phyloP scores from a whole-genome alignment of 2,888 invertebrate species.

The Drosophila percnosoma region DNA sequence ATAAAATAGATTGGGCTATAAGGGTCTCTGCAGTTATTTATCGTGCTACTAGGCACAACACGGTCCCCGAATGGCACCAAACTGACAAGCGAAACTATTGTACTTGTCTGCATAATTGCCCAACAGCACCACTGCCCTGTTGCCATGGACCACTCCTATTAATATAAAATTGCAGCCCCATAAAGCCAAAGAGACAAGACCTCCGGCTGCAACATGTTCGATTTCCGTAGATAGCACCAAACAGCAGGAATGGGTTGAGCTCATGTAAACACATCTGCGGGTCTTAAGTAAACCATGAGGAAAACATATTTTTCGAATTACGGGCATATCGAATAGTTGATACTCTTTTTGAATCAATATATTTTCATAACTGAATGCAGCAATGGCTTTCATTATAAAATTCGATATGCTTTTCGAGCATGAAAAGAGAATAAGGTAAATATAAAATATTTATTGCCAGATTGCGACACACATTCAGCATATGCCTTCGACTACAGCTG shows the following conservation, averaged over 20 bases:
- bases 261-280: conserved; percentile 31
- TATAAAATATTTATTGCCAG: conserved; percentile 75
- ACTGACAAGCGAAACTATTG: conserved; percentile 37
- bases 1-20: conserved; percentile 35
- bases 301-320: conserved; percentile 8
- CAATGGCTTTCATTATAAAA: background rate
- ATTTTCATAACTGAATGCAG: too few species aligned
- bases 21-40: conserved; percentile 61
- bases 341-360: conserved; percentile 11
- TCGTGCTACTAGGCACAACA: conserved; percentile 42
- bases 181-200: conserved; percentile 46
- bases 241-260: conserved; percentile 7
- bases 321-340: conserved; percentile 12
- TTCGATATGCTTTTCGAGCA: conserved; percentile 20
- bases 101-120: conserved; percentile 61
- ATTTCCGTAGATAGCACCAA: conserved; percentile 12
- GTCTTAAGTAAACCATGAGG: conserved; percentile 46
- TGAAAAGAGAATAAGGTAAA: conserved; percentile 50
- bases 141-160: conserved; percentile 42
- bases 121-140: conserved; percentile 11
- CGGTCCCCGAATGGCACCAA: conserved; percentile 59
- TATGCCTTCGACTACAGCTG: conserved; percentile 23
- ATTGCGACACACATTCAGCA: conserved; percentile 63
- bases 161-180: conserved; percentile 65
- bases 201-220: conserved; percentile 40